Evolutionary conservation across 2,888 invertebrate species (phyloP), one percentile per base, ranked within the genome.

Genomic region (Polia nebulosa): DNA sequence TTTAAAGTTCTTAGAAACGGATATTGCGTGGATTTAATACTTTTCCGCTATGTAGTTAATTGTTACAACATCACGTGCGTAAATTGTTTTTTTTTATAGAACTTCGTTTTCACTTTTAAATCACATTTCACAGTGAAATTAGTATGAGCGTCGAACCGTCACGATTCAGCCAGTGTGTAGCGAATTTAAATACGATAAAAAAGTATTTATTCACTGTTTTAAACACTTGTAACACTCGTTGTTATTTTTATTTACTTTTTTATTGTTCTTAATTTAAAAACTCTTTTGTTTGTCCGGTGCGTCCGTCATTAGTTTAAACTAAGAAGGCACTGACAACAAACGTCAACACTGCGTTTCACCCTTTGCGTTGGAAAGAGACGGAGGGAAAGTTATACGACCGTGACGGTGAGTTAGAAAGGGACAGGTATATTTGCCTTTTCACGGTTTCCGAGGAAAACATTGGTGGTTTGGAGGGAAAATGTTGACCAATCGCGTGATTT

Each of bases 251-350:
- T 72, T 64, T 32, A 47, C n/a, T 44, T 44, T 59, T 61, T 64
- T 64, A 72, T 69, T 65, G 72, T 75, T 81, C 76, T 84, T 86
- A 78, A 72, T 73, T 81, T 73, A 63, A 76, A 76, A 80, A 78
- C 13, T 58, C n/a, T 56, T 65, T 77, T 87, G 85, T 87, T 90
- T 85, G 85, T 85, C 32, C 60, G 25, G 87, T 77, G 88, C 95
- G 95, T 94, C 95, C 92, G 92, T 87, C 91, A 90, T 89, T 91
- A 88, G 87, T 91, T 91, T 92, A 89, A 91, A 92, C 94, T 87
- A 88, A 82, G 90, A 92, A 93, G 91, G 91, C 89, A 95, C 95
- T 95, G 94, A 90, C 90, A 88, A 86, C 80, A 83, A 81, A 83
- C 82, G 79, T 85, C 84, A 85, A 83, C 84, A 72, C 68, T 81